Base-by-base conservation (phyloP, 2,888 invertebrate species). In the Campaea margaritaria region DNA sequence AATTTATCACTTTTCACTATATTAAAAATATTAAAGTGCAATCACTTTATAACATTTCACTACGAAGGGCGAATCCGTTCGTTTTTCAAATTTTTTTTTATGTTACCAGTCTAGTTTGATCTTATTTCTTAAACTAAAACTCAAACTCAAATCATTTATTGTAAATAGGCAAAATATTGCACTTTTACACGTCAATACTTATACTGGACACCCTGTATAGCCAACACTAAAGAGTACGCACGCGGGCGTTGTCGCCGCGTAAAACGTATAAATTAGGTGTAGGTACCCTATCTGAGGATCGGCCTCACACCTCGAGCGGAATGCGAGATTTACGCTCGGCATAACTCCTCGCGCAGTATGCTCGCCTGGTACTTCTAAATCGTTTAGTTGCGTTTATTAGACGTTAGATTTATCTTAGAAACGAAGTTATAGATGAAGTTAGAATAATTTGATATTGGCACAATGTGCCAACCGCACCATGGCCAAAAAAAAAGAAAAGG, bases 301-400 rank as follows among this genome's bases (percentile, higher is more conserved):
- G 87, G 89, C 91, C 91, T 92, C 91, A 91, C 92, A 92, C 92
- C 91, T 92, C 89, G 91, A 79, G 67, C 76, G 90, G 90, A 87
- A 90, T 89, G 87, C 81, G 79, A 76, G 69, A 74, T 74, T 73
- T 69, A 63, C 65, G 56, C 31, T 61, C 57, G 68, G 43, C 70
- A 34, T 75, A 76, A 74, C 82, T 82, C 75, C 75, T 78, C 59
- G 65, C 68, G 70, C 78, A 72, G 73, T 79, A 82, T 89, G 85
- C 72, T 73, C 67, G 77, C 86, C 86, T 87, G 83, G 87, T 88
- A 83, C 67, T 68, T 55, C 46, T 55, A 55, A 55, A 43, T n/a
- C 51, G 51, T 27, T 44, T 47, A 51, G 31, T 28, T 52, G 13
- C 42, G 12, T 58, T 52, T 21, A n/a, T 44, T 58, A 48, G 36